Conservation (phyloP, 2,888 invertebrate species). For the Diploptera punctata region DNA sequence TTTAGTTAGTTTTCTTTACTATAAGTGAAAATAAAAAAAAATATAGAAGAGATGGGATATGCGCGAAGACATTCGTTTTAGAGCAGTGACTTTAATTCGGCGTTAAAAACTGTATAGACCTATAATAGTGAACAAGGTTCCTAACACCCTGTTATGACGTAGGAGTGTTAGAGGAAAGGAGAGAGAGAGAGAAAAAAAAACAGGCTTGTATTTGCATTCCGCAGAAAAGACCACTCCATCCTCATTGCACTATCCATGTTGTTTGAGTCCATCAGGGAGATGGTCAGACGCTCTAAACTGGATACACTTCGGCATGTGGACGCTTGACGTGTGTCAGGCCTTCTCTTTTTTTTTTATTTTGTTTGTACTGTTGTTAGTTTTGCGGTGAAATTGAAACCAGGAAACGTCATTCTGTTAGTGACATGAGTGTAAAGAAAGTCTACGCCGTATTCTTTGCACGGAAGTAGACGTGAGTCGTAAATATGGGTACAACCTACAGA, state of each 20-base stretch:
- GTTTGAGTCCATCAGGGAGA: background rate
- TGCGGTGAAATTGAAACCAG: constrained; percentile 16
- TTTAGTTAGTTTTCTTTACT: too few species aligned
- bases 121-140: too few species aligned
- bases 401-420: constrained; percentile 6
- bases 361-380: background rate
- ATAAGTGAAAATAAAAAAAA: too few species aligned
- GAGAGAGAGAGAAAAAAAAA: too few species aligned
- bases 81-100: too few species aligned
- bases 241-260: background rate
- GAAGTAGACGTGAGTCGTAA: background rate
- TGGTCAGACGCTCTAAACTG: background rate
- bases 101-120: too few species aligned
- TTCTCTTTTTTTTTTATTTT: background rate
- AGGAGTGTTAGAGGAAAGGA: too few species aligned
- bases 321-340: background rate
- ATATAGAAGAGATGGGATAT: too few species aligned
- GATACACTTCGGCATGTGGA: background rate
- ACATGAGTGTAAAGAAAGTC: background rate
- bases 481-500: too few species aligned
- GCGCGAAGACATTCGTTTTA: too few species aligned
- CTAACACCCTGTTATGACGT: too few species aligned
- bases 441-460: background rate
- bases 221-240: background rate
- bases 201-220: constrained; percentile 16